A percentile compares a stretch with the other conserved stretches of the same genome.
Evolutionary conservation across 2,888 invertebrate species (phyloP).

Genomic region (Metopia argyrocephala): DNA sequence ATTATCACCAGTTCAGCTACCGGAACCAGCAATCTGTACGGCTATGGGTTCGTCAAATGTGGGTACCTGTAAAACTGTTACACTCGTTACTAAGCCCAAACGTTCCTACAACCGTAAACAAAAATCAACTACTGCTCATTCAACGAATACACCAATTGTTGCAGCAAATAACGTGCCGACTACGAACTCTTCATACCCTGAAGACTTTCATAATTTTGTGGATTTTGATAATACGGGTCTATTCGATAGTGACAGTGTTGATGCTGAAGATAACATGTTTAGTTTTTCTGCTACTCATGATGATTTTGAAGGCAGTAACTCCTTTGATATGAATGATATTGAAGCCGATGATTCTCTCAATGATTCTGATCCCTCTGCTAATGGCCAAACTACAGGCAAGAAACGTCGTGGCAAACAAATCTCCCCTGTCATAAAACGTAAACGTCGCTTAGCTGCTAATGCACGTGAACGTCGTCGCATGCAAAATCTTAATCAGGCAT

Average conservation of each 20-base stretch:
- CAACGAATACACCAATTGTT: neutral
- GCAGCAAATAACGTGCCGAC: neutral
- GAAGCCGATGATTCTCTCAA: slow-evolving; percentile 68
- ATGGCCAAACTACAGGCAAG: slow-evolving; percentile 71
- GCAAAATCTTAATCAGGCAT: slow-evolving; percentile 96
- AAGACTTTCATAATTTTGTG: slow-evolving; percentile 70
- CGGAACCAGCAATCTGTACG: neutral
- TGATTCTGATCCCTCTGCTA: slow-evolving; percentile 38
- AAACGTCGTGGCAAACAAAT: slow-evolving; percentile 84
- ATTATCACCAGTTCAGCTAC: neutral
- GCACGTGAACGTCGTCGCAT: slow-evolving; percentile 94
- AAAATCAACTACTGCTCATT: neutral
- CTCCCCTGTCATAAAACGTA: slow-evolving; percentile 88
- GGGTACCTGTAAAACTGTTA: slow-evolving; percentile 73
- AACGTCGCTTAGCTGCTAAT: slow-evolving; percentile 93
- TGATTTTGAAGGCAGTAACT: slow-evolving; percentile 68
- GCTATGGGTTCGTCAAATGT: slow-evolving; percentile 75
- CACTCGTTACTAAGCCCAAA: slow-evolving; percentile 70
- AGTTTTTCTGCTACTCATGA: slow-evolving; percentile 58
- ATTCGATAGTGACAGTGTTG: slow-evolving; percentile 75
- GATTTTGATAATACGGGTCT: slow-evolving; percentile 75
- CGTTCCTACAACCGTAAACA: slow-evolving; percentile 73
- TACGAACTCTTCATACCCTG: slow-evolving; percentile 36
- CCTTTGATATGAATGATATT: slow-evolving; percentile 71
- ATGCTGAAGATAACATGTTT: slow-evolving; percentile 75